Evolutionary conservation across 2,797 vertebrate genomes (phyloP), one percentile per base, ranked within the genome.

Genomic region (Pachyuromys duprasi): DNA sequence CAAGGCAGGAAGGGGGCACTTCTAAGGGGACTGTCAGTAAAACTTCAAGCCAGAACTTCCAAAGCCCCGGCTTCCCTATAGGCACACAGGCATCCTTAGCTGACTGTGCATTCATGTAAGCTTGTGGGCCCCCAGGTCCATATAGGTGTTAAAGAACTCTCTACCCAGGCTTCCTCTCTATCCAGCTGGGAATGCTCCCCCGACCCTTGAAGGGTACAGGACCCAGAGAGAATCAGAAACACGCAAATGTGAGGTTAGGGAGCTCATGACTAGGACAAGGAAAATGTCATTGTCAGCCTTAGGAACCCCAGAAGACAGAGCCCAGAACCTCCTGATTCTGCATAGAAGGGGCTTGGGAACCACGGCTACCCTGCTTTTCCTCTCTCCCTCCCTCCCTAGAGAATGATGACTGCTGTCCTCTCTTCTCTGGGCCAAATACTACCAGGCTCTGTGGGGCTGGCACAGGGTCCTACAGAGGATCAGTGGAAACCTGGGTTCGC

Each of bases 291-390:
- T 5, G 31, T 15, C n/a, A 69, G 45, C 17, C n/a, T 65, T 45
- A 33, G 33, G 28, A 8, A 8, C 20, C 24, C 63, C 49, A n/a
- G 26, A n/a, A 24, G 49, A 76, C 75, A 88, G 49, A 93, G 18
- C 14, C 65, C 4, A 28, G 62, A 7, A 11, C 36, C 62, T 65
- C 8, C 26, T 1, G 5, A 20, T 6, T 36, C 65, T 80, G 24
- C 12, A 1, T 1, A 0, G 12, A 53, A 8, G 20, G 28, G 9
- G 3, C 3, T 0, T 0, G 28, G 2, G 0, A 2, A 17, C 12
- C 0, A 14, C 8, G 8, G 0, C 8, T 13, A 8, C 5, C 36
- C 9, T 0, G 4, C n/a, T 57, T 26, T 31, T 14, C 49, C 69
- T 65, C 36, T 7, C 33, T 33, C 49, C 11, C 49, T n/a, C 14